Base-by-base conservation (phyloP, 2,113 vertebrate genomes). In the Theristicus caerulescens region DNA sequence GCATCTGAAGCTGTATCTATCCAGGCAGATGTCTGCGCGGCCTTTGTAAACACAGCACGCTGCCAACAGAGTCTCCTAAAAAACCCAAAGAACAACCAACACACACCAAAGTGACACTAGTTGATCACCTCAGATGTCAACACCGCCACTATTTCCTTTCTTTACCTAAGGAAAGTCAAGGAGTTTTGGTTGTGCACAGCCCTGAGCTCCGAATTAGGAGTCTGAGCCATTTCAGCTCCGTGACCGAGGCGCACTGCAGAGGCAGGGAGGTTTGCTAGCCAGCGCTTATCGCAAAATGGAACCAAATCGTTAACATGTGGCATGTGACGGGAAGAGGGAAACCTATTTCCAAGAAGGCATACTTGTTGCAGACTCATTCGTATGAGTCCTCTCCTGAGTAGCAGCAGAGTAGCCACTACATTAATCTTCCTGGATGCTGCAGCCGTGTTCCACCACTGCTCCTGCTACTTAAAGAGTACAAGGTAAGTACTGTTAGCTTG, bases 61-160 rank as follows among this genome's bases (percentile, higher is more conserved):
- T 10, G 29, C 22, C 31, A 67, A 34, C 0, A 34, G 34, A 34
- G 6, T 34, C 51, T 57, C 66, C 72, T 32, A 13, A 31, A 78
- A 86, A 29, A 1, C 0, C 7, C 1, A 13, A 11, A 40, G 64
- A 16, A 1, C 1, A 57, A 25, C 24, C 8, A 1, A 22, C 84
- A 29, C 10, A 21, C 59, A n/a, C 18, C 31, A 6, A 62, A 46
- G 4, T 8, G 32, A 29, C 17, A 9, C 5, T 1, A 29, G 38
- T 0, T 10, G 34, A 61, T 36, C 46, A 47, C 12, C 58, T 80
- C 26, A 25, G 54, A 22, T 16, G 13, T 16, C 19, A 77, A 3
- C 51, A 59, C 42, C 32, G 40, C 18, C 70, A 32, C 7, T 4
- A 27, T 2, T 40, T 32, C 70, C 40, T 11, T 31, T 11, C 47